Evolutionary conservation across 2,888 invertebrate species (phyloP), one percentile per base, ranked within the genome.

Genomic region (Scaptomyza flava): DNA sequence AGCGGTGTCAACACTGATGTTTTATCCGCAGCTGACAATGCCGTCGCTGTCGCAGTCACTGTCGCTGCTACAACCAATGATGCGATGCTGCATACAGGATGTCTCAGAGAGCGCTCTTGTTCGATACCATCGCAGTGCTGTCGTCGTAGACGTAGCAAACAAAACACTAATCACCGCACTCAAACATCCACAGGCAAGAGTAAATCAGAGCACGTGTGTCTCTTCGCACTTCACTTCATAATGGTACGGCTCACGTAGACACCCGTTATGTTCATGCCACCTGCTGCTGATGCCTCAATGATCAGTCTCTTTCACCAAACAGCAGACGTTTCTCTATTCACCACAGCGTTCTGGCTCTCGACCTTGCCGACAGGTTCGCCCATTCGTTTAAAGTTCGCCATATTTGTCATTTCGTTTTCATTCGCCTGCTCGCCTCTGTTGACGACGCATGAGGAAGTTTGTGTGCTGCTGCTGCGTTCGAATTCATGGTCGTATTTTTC

Each of bases 321-420:
- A 48, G 20, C 36, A 11, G 7, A 11, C 50, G 2, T 42, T 38
- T 20, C 54, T 45, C 51, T 51, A 50, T 62, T 74, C 58, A 61
- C 70, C 70, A 72, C 62, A 56, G 14, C 42, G 42, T 42, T 47
- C 53, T 31, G 54, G 20, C 52, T 54, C 59, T 45, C 42, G 48
- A 51, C 9, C 38, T 51, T 57, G 52, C 17, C 59, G 56, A 30
- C 47, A 27, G 61, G 54, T 62, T 42, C 57, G 51, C 63, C 54
- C 66, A 59, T 14, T 68, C 46, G 68, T 62, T 71, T 69, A 71
- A 79, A 76, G 38, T 73, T 65, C 50, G 63, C 31, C 36, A 68
- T 53, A 57, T 67, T 45, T 51, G 38, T 69, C 53, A 76, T 82
- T 87, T 82, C 85, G 64, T 76, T 82, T 82, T 84, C 87, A 81